Base-by-base conservation (phyloP, 2,797 vertebrate species). In the Myioborus melanocephalus region DNA sequence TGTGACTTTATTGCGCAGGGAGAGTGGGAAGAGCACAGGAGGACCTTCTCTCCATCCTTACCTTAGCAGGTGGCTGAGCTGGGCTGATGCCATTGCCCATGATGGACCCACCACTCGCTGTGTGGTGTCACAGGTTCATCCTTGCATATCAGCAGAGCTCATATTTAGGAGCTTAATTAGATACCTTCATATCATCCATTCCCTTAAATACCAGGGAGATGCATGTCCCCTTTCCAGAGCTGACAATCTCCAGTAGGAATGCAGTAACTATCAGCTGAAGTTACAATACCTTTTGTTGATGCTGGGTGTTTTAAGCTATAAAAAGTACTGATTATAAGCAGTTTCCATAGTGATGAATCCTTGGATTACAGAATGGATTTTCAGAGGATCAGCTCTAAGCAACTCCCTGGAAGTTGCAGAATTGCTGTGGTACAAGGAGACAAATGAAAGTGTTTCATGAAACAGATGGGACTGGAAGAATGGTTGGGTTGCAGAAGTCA, bases 301-400 rank as follows among this genome's bases (percentile, higher is more conserved):
- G 30, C 49, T 56, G 88, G 5, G 3, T 4, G 34, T 76, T 82
- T 94, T 94, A 93, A 95, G 79, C 93, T 95, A 95, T 96, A 96
- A 96, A 95, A 97, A 84, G 95, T 97, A 87, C 80, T 3, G 9
- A 65, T 97, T 97, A 97, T 97, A 96, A 97, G 92, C 88, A 96
- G 97, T 97, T 98, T 97, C 97, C 97, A 97, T 98, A 96, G 97
- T 3, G 24, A 98, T 72, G 85, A 95, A 95, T 89, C 87, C 61
- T 90, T 94, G 96, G 96, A 96, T 96, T 97, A 92, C 32, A 94
- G 83, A 89, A 71, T 73, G 81, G 94, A 79, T 95, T 97, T 97
- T 96, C 94, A 82, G 94, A 95, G 96, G 96, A 97, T 98, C 97
- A 97, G 50, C 77, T 91, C 83, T 77, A 94, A 96, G 93, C 94